Percentiles rank a stretch among this genome's conserved stretches.
Conservation (phyloP, 2,113 vertebrate genomes). For the Mionectes macconnelli region DNA sequence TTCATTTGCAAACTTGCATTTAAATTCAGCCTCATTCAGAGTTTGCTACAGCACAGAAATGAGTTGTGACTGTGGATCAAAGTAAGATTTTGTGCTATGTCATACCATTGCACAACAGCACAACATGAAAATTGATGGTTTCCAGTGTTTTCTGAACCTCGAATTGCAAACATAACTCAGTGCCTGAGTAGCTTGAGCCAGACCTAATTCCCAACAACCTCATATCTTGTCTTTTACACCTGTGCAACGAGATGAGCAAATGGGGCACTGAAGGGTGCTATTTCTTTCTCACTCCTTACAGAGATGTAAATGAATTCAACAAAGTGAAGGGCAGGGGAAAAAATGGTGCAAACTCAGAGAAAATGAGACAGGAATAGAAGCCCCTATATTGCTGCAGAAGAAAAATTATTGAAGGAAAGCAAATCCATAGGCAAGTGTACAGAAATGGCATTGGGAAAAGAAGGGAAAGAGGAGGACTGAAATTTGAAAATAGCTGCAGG, state of each 20-base stretch:
- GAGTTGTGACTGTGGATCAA: neutral
- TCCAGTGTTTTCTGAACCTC: neutral
- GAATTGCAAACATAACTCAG: neutral
- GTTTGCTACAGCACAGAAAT: neutral
- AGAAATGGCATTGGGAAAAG: neutral
- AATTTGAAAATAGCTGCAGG: neutral
- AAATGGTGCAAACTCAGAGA: neutral
- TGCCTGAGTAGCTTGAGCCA: neutral
- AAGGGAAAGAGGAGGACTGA: neutral
- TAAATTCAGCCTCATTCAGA: neutral
- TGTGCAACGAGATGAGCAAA: neutral
- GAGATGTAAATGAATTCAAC: constrained; percentile 18
- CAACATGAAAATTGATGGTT: neutral
- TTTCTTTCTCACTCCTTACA: neutral
- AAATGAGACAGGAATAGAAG: neutral
- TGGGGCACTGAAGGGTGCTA: neutral
- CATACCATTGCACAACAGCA: neutral
- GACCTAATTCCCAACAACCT: neutral
- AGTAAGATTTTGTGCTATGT: neutral
- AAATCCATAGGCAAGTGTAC: neutral
- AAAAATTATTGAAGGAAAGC: neutral
- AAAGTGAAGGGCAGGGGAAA: neutral
- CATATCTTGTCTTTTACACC: neutral
- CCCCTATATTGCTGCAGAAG: neutral
- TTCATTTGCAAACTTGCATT: neutral